Evolutionary conservation across 64 coral and sea anemone genomes (phyloP).

Genomic region (Anthopleura sola): DNA sequence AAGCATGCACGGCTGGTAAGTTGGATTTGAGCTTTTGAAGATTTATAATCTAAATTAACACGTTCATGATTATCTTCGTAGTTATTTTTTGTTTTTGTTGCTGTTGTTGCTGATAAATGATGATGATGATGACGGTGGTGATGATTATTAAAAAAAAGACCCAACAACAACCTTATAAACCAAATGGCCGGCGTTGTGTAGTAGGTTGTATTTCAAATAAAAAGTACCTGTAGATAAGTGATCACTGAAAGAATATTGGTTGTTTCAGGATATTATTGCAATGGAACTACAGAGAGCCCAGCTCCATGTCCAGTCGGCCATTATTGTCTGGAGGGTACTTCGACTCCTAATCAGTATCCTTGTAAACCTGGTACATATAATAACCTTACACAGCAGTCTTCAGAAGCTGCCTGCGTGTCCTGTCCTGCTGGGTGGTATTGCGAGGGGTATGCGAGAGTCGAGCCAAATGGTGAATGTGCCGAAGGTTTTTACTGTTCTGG

Average conservation of each 20-base stretch:
- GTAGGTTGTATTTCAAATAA: no score
- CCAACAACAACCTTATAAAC: no score
- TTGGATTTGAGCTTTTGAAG: neutral
- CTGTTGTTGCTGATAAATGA: no score
- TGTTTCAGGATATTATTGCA: slow-evolving; percentile 81
- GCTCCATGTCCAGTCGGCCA: slow-evolving; percentile 63
- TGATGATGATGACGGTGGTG: no score
- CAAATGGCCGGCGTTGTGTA: no score
- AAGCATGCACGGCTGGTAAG: slow-evolving; percentile 69
- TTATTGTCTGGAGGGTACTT: slow-evolving; percentile 87
- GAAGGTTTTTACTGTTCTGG: slow-evolving; percentile 91
- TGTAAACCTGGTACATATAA: slow-evolving; percentile 93
- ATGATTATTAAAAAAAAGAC: no score
- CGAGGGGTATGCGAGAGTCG: slow-evolving; percentile 51
- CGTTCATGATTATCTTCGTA: neutral
- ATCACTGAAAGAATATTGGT: neutral
- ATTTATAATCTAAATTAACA: neutral
- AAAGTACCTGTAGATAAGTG: no score
- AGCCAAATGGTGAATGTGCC: slow-evolving; percentile 84
- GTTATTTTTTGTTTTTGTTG: no score
- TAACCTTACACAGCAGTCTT: slow-evolving; percentile 72
- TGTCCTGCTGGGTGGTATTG: slow-evolving; percentile 90
- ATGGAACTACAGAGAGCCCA: slow-evolving; percentile 68
- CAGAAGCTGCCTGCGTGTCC: slow-evolving; percentile 54
- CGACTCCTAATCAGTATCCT: slow-evolving; percentile 67